Percentiles rank a stretch among this genome's conserved stretches.
phyloP scores from a whole-genome alignment of 2,797 vertebrate genomes.

The Ptychobarbus kaznakovi region DNA sequence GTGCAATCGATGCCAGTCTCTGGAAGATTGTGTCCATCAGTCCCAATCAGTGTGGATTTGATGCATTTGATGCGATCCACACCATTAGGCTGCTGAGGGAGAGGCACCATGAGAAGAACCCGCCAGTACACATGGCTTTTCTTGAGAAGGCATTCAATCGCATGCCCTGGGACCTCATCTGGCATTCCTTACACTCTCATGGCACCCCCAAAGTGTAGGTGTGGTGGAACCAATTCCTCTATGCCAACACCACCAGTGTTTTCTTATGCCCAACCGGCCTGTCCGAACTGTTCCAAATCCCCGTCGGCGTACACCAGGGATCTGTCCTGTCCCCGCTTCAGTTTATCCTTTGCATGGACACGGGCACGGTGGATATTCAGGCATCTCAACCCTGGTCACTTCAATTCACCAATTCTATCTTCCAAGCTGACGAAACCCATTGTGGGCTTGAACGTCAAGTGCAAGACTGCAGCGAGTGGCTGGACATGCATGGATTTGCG shows the following conservation, averaged over 20 bases:
- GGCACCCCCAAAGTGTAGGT: background rate
- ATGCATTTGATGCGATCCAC: background rate
- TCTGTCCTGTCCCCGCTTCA: background rate
- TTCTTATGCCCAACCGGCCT: too few relatives aligned
- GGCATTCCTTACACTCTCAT: background rate
- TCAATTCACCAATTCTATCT: background rate
- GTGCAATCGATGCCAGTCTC: background rate
- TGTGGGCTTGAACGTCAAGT: background rate
- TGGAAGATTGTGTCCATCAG: background rate
- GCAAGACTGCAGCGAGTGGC: background rate
- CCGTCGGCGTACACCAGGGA: background rate
- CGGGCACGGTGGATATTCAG: background rate
- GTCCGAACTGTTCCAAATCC: background rate
- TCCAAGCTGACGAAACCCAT: background rate
- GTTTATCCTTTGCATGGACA: background rate
- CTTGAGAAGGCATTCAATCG: background rate
- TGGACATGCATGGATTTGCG: background rate
- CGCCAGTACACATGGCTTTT: background rate
- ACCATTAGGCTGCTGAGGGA: background rate
- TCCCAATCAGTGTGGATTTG: background rate
- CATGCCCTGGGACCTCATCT: background rate
- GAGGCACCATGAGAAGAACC: background rate
- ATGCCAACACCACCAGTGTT: background rate
- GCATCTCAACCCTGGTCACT: background rate
- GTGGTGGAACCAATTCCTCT: background rate